These are phyloP conservation scores for Erebia epiphron DNA, from an alignment of 2,888 invertebrate genomes.

Conservation along the genomic window DNA sequence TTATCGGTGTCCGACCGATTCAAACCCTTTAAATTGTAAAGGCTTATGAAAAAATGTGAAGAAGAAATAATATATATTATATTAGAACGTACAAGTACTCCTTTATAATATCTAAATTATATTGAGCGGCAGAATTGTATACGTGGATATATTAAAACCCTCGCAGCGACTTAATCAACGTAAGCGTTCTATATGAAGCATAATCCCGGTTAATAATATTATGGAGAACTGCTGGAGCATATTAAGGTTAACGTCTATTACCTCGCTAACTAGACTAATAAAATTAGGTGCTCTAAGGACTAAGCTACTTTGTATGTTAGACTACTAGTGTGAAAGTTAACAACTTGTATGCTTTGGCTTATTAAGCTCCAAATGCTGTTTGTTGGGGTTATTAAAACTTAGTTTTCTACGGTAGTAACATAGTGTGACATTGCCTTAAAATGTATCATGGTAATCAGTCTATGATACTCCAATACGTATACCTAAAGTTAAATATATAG, in stretches of 20 bases:
- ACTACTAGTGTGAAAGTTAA: constrained; percentile 5
- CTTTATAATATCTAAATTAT: background rate
- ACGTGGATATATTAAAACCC: constrained; percentile 8
- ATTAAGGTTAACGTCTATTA: constrained; percentile 13
- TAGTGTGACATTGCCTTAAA: background rate
- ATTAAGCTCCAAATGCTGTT: background rate
- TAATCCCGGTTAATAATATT: constrained; percentile 7
- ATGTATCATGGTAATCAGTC: background rate
- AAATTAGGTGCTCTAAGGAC: background rate
- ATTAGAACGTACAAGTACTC: background rate
- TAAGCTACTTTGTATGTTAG: background rate
- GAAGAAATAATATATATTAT: background rate
- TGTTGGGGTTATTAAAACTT: background rate
- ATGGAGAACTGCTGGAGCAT: constrained; percentile 10
- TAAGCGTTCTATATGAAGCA: constrained; percentile 3
- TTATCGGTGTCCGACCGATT: too few relatives aligned
- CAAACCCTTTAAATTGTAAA: too few relatives aligned
- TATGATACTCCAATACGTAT: too few relatives aligned
- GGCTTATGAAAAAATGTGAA: too few relatives aligned
- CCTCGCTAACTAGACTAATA: constrained; percentile 17
- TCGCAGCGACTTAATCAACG: constrained; percentile 11
- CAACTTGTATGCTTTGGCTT: background rate
- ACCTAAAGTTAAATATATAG: too few relatives aligned
- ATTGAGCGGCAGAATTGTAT: background rate
- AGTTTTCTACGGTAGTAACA: background rate